A percentile compares a stretch with the other conserved stretches of the same genome.
Conservation (phyloP, 1,140 invertebrate genomes). For the Caenorhabditis brenneri region DNA sequence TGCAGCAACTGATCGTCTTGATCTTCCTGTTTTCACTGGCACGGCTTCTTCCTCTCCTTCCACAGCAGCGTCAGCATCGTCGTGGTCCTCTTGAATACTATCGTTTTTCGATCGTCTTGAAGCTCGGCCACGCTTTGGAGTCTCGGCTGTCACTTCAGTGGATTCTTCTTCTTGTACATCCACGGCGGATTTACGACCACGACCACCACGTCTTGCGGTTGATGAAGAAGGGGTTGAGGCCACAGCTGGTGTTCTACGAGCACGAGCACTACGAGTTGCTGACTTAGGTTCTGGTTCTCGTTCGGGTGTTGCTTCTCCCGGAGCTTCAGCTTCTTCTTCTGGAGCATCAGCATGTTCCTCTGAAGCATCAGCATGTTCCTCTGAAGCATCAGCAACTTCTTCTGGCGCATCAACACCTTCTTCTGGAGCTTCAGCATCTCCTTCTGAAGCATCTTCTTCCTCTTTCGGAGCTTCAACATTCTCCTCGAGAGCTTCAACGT, state of each 20-base stretch:
- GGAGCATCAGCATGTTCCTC: neutral
- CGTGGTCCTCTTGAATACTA: slow-evolving; percentile 9
- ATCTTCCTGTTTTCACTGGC: neutral
- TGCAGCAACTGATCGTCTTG: neutral
- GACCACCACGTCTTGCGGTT: neutral
- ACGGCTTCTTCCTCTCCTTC: slow-evolving; percentile 15
- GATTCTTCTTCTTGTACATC: neutral
- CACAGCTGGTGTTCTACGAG: neutral
- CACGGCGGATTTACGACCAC: neutral
- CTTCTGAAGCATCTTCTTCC: neutral
- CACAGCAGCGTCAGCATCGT: neutral
- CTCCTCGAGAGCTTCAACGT: neutral
- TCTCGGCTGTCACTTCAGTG: neutral
- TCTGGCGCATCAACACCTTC: neutral
- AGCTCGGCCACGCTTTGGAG: neutral
- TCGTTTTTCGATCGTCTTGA: neutral
- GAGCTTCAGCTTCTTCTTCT: neutral
- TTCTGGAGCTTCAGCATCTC: neutral
- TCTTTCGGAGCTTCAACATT: neutral
- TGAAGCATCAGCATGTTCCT: slow-evolving; percentile 33
- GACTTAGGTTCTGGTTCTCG: neutral
- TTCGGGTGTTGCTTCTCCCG: neutral
- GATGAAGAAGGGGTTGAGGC: neutral
- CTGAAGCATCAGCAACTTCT: neutral
- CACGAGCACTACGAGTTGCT: neutral